Evolutionary conservation across 2,797 vertebrate genomes (phyloP).

Genomic region (Onychomys arenicola): DNA sequence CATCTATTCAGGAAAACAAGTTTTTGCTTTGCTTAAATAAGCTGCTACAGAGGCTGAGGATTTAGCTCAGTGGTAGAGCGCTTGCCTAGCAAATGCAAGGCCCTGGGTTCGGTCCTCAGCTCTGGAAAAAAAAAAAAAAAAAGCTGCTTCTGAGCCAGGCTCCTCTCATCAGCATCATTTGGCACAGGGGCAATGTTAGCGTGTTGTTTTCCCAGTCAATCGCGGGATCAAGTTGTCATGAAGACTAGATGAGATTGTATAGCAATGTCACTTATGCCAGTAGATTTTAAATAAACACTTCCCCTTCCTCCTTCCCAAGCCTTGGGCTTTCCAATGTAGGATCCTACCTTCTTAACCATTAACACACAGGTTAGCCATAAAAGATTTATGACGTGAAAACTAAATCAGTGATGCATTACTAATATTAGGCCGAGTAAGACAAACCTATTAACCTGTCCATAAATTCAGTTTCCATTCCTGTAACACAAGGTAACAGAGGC

Average conservation of each 20-base stretch:
- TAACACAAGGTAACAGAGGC: neutral
- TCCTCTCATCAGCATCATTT: neutral
- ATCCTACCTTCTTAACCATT: slow-evolving; percentile 8
- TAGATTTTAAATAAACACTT: slow-evolving; percentile 11
- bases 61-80: no score
- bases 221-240: neutral
- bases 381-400: slow-evolving; percentile 42
- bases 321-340: neutral
- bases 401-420: neutral
- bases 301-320: slow-evolving; percentile 15
- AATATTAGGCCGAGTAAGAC: slow-evolving; percentile 35
- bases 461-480: slow-evolving; percentile 37
- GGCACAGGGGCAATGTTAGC: neutral
- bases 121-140: no score
- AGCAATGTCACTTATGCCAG: neutral
- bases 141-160: neutral
- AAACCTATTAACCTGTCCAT: slow-evolving; percentile 19
- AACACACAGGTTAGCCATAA: neutral
- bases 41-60: neutral
- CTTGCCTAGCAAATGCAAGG: no score
- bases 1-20: neutral
- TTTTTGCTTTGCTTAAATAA: neutral
- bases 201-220: slow-evolving; percentile 1
- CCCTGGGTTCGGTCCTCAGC: no score
- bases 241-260: slow-evolving; percentile 33